These are phyloP conservation scores for Carposina sasakii DNA, from an alignment of 1,140 invertebrate genomes.

Conservation along the genomic window DNA sequence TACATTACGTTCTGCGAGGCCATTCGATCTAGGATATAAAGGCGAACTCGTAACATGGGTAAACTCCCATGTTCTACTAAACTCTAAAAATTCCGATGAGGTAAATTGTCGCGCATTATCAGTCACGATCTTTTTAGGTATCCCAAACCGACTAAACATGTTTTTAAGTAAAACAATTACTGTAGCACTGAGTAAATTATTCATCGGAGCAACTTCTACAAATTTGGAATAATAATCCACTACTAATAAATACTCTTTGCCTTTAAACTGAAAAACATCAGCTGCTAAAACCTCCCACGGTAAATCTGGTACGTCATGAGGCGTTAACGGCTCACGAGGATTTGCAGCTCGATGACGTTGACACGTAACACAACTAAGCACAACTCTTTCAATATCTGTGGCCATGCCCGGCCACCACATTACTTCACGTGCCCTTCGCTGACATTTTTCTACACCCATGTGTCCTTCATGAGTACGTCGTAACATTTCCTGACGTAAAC, in stretches of 20 bases:
- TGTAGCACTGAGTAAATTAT: constrained; percentile 12
- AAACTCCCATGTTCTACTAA: constrained; percentile 29
- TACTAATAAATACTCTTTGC: constrained; percentile 19
- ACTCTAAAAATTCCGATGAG: constrained; percentile 23
- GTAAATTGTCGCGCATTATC: constrained; percentile 25
- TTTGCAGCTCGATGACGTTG: constrained; percentile 1
- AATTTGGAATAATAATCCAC: constrained; percentile 33
- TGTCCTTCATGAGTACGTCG: constrained; percentile 28
- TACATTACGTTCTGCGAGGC: constrained; percentile 27
- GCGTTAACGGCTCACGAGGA: constrained; percentile 23
- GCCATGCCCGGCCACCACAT: constrained; percentile 38
- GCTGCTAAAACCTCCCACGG: constrained; percentile 21
- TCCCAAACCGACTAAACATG: constrained; percentile 26
- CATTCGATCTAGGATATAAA: constrained; percentile 30
- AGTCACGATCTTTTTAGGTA: constrained; percentile 18
- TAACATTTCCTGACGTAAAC: constrained; percentile 19
- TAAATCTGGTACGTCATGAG: constrained; percentile 20
- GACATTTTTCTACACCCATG: constrained; percentile 32
- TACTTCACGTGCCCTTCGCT: constrained; percentile 25
- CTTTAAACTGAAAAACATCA: constrained; percentile 19
- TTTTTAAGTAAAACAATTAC: constrained; percentile 20
- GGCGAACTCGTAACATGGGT: constrained; percentile 28
- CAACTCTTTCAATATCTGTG: constrained; percentile 21
- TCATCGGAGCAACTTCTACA: constrained; percentile 19
- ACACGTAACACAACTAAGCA: neutral